Evolutionary conservation across 1,140 invertebrate species (phyloP).

Genomic region (Nixonia krombeini): DNA sequence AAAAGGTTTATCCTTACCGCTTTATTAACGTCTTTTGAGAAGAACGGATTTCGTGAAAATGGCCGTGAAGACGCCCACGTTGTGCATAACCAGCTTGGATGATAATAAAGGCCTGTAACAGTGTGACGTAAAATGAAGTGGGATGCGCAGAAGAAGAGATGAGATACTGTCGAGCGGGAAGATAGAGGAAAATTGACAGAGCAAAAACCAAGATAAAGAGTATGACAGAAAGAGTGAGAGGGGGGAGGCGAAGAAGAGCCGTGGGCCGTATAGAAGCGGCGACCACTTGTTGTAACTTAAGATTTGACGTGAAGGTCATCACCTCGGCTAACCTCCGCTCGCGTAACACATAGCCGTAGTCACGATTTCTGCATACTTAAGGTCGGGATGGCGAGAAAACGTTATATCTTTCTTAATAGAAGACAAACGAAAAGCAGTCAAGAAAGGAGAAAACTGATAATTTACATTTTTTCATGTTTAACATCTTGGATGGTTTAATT

Average conservation of each 20-base stretch:
- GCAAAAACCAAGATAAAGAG: constrained; percentile 20
- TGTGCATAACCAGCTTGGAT: constrained; percentile 35
- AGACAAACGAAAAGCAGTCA: too few relatives aligned
- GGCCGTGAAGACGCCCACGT: constrained; percentile 36
- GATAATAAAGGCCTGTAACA: constrained; percentile 41
- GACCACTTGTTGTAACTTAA: constrained; percentile 60
- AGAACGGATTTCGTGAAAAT: constrained; percentile 42
- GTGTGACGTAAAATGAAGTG: constrained; percentile 44
- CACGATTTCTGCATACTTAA: constrained; percentile 25
- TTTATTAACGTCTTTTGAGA: constrained; percentile 39
- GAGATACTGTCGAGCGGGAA: constrained; percentile 20
- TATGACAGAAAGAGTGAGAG: constrained; percentile 18
- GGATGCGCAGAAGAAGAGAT: constrained; percentile 39
- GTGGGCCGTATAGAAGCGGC: constrained; percentile 36
- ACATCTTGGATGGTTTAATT: too few relatives aligned
- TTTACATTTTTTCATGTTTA: too few relatives aligned
- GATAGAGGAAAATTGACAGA: constrained; percentile 20
- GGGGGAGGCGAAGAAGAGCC: constrained; percentile 24
- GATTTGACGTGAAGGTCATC: constrained; percentile 56
- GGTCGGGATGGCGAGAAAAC: constrained; percentile 20
- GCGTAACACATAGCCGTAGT: constrained; percentile 15
- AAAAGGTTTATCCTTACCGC: constrained; percentile 40
- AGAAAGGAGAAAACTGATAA: too few relatives aligned
- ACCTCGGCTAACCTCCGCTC: constrained; percentile 17
- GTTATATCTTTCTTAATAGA: constrained; percentile 5